Percentiles rank a stretch among this genome's conserved stretches.
phyloP scores from a whole-genome alignment of 2,113 vertebrate genomes.

The Herpailurus yagouaroundi region DNA sequence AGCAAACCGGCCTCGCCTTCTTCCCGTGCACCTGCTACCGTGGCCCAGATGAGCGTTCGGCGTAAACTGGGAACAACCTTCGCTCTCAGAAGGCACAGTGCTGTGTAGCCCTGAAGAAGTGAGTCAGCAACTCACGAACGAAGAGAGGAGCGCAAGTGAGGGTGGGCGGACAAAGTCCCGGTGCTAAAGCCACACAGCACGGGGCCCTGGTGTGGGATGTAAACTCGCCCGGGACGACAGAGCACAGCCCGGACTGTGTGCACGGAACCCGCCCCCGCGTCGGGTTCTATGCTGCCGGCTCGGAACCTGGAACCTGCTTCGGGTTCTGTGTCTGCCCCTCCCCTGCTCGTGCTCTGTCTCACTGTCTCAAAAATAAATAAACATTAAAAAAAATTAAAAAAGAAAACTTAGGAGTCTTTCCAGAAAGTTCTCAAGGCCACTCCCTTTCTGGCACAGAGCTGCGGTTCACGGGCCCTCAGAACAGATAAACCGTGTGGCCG shows the following conservation, averaged over 20 bases:
- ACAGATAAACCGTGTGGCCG: too few relatives aligned
- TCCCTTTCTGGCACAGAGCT: too few relatives aligned
- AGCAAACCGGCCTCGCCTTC: too few relatives aligned
- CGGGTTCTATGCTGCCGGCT: too few relatives aligned
- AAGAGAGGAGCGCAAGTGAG: accelerated
- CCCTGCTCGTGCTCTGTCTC: too few relatives aligned
- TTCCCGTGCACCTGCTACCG: accelerated
- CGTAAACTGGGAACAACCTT: background rate
- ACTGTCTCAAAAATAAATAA: too few relatives aligned
- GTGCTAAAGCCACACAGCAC: accelerated
- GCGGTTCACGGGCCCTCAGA: too few relatives aligned
- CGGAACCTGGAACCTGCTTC: too few relatives aligned
- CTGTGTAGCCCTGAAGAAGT: accelerated
- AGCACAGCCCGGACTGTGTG: accelerated
- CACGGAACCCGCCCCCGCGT: accelerated
- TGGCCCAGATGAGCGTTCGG: accelerated
- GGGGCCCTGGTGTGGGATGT: accelerated
- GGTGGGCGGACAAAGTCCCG: accelerated
- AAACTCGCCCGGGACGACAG: accelerated
- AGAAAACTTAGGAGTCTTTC: too few relatives aligned
- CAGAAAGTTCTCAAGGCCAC: too few relatives aligned
- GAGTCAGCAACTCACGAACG: accelerated
- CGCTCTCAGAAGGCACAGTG: accelerated
- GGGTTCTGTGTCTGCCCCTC: too few relatives aligned
- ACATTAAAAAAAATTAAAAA: too few relatives aligned